phyloP scores from a whole-genome alignment of 2,113 vertebrate species.

The Lota lota region DNA sequence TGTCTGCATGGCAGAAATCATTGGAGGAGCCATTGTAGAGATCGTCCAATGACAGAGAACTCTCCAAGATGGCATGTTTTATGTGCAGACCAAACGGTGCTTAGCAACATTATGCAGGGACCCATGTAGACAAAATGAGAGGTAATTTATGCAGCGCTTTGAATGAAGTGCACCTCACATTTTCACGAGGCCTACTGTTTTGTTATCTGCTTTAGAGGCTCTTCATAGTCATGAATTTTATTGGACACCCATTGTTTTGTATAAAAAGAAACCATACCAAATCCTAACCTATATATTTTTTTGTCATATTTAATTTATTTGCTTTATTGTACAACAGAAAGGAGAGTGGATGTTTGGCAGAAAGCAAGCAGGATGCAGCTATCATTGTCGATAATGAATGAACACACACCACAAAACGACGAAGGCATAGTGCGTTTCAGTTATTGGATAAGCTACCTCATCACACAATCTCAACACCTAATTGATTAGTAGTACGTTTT shows the following conservation, averaged over 20 bases:
- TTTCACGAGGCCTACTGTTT: too few species aligned
- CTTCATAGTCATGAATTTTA: too few species aligned
- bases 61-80: constrained; percentile 8
- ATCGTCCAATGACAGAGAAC: constrained; percentile 9
- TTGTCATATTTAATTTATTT: constrained; percentile 34
- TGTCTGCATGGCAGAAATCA: constrained; percentile 27
- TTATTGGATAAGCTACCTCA: not conserved
- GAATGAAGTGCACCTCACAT: not conserved
- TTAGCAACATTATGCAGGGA: constrained; percentile 44
- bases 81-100: constrained; percentile 30
- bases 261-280: too few species aligned
- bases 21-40: constrained; percentile 30
- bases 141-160: constrained; percentile 8
- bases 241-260: too few species aligned
- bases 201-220: too few species aligned
- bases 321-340: constrained; percentile 27
- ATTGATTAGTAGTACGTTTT: not conserved
- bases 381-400: not conserved
- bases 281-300: not conserved
- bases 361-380: not conserved
- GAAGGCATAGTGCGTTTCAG: not conserved
- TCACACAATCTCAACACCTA: constrained; percentile 1
- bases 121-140: constrained; percentile 9
- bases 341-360: not conserved
- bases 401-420: not conserved